Percentiles rank a stretch among this genome's conserved stretches.
Evolutionary conservation across 1,140 invertebrate species (phyloP).

Genomic region (Meloidogyne chitwoodi): DNA sequence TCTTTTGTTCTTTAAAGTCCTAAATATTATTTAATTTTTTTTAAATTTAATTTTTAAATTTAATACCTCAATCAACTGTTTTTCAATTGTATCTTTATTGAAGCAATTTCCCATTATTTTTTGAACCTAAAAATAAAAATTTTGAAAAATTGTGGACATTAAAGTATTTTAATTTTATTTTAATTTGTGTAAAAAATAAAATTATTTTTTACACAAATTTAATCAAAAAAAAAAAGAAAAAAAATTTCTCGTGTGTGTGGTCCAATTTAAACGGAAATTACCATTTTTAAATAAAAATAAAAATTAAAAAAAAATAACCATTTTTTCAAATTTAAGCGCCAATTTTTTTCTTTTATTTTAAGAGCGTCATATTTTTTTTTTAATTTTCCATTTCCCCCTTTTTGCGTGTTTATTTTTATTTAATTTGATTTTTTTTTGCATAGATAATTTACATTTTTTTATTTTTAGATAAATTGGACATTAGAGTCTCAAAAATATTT

Average conservation of each 20-base stretch:
- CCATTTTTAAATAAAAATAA: neutral
- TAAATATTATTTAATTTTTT: neutral
- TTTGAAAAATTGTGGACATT: too few relatives aligned
- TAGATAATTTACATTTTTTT: too few relatives aligned
- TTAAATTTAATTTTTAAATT: neutral
- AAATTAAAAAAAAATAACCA: neutral
- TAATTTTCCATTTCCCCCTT: neutral
- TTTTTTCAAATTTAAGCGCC: neutral
- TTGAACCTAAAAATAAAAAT: neutral
- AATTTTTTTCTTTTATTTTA: neutral
- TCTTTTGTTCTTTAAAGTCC: neutral
- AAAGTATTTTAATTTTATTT: too few relatives aligned
- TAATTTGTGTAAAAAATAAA: too few relatives aligned
- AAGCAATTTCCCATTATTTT: neutral
- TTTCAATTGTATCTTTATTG: neutral
- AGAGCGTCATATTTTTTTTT: neutral
- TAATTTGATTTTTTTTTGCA: neutral
- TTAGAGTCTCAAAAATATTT: too few relatives aligned
- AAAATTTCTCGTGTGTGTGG: too few relatives aligned
- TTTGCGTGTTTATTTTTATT: neutral
- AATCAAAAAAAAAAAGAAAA: too few relatives aligned
- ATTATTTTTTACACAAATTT: too few relatives aligned
- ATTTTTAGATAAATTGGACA: neutral
- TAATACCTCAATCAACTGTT: neutral
- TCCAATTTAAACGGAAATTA: too few relatives aligned